Percentiles rank a stretch among this genome's conserved stretches.
Conservation (phyloP, 2,797 vertebrate genomes). For the Centropyge bicolor region DNA sequence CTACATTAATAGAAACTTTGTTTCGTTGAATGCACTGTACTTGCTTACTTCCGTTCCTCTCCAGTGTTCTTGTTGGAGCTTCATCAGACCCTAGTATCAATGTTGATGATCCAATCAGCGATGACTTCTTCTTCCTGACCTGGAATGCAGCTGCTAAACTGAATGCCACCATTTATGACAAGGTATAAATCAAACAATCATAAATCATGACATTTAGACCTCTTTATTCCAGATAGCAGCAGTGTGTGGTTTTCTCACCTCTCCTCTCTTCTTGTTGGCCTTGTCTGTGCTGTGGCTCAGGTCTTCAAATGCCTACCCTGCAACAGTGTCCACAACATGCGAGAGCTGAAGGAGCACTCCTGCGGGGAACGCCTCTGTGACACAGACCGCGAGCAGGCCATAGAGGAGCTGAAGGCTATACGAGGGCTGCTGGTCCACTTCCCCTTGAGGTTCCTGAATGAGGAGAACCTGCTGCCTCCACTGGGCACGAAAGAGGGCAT, state of each 20-base stretch:
- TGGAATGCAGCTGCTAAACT: constrained; percentile 87
- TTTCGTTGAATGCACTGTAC: constrained; percentile 6
- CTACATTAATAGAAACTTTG: neutral
- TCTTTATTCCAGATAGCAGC: too few relatives aligned
- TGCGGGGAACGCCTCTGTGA: constrained; percentile 73
- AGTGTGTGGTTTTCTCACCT: neutral
- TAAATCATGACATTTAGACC: neutral
- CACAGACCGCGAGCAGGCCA: constrained; percentile 83
- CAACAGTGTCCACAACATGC: constrained; percentile 84
- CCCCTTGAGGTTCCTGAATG: constrained; percentile 89
- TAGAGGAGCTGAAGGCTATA: constrained; percentile 83
- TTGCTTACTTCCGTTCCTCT: neutral
- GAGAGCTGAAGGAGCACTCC: constrained; percentile 83
- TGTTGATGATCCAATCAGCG: constrained; percentile 90
- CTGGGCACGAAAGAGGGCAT: constrained; percentile 90
- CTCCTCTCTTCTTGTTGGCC: neutral
- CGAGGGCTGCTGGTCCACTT: constrained; percentile 91
- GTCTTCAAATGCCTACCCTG: constrained; percentile 91
- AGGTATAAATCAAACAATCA: constrained; percentile 74
- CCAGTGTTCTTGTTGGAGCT: constrained; percentile 86
- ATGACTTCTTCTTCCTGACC: constrained; percentile 87
- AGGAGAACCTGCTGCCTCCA: constrained; percentile 90
- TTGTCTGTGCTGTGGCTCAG: constrained; percentile 68
- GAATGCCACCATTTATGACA: constrained; percentile 89
- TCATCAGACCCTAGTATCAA: constrained; percentile 79